Conservation (phyloP, 1,140 invertebrate species). For the Meteorus sp. region DNA sequence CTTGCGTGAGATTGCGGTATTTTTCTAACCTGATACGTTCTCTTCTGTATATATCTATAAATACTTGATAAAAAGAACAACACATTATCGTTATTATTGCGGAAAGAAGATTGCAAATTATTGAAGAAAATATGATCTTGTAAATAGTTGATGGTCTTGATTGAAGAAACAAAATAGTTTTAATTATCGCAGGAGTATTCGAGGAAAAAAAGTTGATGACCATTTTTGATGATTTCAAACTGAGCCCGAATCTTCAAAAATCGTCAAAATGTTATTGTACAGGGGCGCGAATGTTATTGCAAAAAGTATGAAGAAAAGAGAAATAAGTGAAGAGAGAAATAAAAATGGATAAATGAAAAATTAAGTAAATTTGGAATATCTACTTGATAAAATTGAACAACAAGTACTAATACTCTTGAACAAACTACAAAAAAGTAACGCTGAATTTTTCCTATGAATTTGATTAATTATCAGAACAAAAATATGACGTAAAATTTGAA, state of each 20-base stretch:
- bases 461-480: slow-evolving; percentile 48
- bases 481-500: no score
- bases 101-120: slow-evolving; percentile 13
- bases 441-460: slow-evolving; percentile 47
- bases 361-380: no score
- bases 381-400: slow-evolving; percentile 21
- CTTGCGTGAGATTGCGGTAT: slow-evolving; percentile 50
- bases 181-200: no score
- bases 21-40: slow-evolving; percentile 56
- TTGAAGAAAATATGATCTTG: slow-evolving; percentile 44
- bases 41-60: slow-evolving; percentile 40
- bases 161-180: no score
- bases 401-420: slow-evolving; percentile 23
- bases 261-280: slow-evolving; percentile 28
- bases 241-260: slow-evolving; percentile 37
- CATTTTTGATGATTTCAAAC: slow-evolving; percentile 35
- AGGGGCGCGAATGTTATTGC: slow-evolving; percentile 17
- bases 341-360: neutral
- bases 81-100: slow-evolving; percentile 28
- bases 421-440: slow-evolving; percentile 6
- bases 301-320: slow-evolving; percentile 13
- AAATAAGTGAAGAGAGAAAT: slow-evolving; percentile 2
- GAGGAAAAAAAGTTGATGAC: neutral
- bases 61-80: slow-evolving; percentile 31
- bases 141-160: slow-evolving; percentile 26